Evolutionary conservation across 2,888 invertebrate species (phyloP).

Genomic region (Aporophyla lueneburgensis): DNA sequence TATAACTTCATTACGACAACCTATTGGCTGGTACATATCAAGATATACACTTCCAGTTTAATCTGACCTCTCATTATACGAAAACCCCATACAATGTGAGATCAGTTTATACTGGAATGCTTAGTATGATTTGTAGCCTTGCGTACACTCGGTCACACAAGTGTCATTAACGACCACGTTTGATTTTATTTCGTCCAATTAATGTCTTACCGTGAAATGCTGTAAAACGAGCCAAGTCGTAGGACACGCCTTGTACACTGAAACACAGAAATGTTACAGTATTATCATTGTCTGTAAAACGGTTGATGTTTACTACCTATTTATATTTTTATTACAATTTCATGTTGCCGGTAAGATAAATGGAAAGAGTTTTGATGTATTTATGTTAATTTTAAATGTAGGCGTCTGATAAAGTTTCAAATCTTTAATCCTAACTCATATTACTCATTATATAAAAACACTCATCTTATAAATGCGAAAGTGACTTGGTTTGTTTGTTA

Average conservation of each 20-base stretch:
- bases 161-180: constrained; percentile 72
- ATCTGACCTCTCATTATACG: no score
- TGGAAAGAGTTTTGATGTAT: not conserved
- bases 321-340: constrained; percentile 41
- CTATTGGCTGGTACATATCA: constrained; percentile 46
- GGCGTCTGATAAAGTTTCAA: not conserved
- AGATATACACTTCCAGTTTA: no score
- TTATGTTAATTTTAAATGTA: constrained; percentile 26
- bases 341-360: constrained; percentile 17
- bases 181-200: constrained; percentile 87
- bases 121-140: no score
- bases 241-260: constrained; percentile 77
- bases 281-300: constrained; percentile 30
- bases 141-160: constrained; percentile 57
- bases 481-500: no score
- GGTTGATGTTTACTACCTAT: constrained; percentile 3
- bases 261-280: constrained; percentile 63
- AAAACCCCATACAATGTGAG: no score
- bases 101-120: no score
- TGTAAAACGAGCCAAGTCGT: constrained; percentile 81
- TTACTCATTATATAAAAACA: no score
- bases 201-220: constrained; percentile 87
- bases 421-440: not conserved
- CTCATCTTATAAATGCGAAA: no score
- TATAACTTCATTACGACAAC: constrained; percentile 65